Evolutionary conservation across 2,797 vertebrate species (phyloP).

Genomic region (Trichosurus vulpecula): DNA sequence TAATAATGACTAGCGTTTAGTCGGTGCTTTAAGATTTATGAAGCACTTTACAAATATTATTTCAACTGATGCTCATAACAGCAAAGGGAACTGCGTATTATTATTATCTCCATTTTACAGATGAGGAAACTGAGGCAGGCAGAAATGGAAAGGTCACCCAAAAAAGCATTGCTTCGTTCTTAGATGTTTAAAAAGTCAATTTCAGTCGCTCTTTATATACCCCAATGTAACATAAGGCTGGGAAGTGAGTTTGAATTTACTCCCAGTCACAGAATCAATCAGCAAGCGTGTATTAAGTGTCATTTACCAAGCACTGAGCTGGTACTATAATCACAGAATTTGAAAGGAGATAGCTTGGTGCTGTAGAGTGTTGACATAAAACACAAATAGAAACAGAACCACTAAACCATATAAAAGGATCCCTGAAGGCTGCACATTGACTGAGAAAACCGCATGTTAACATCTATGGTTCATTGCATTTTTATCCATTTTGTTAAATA

Average conservation of each 20-base stretch:
- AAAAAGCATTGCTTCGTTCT: background rate
- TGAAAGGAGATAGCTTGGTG: background rate
- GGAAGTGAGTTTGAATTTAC: background rate
- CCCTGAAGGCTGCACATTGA: background rate
- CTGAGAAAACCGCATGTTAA: background rate
- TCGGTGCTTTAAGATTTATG: background rate
- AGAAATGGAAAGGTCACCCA: background rate
- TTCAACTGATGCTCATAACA: background rate
- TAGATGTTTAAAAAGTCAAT: background rate
- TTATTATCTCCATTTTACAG: background rate
- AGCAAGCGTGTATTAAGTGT: background rate
- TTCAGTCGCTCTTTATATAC: background rate
- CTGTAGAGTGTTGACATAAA: background rate
- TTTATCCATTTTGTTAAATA: background rate
- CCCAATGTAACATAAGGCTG: background rate
- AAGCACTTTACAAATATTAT: background rate
- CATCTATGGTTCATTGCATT: background rate
- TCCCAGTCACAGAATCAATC: background rate
- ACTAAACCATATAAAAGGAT: background rate
- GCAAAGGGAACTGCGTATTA: background rate
- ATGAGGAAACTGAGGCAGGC: background rate
- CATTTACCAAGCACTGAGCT: background rate
- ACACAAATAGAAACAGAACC: background rate
- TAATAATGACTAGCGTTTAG: background rate
- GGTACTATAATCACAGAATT: background rate